Evolutionary conservation across 2,113 vertebrate species (phyloP), one percentile per base, ranked within the genome.

Genomic region (Semicossyphus pulcher): DNA sequence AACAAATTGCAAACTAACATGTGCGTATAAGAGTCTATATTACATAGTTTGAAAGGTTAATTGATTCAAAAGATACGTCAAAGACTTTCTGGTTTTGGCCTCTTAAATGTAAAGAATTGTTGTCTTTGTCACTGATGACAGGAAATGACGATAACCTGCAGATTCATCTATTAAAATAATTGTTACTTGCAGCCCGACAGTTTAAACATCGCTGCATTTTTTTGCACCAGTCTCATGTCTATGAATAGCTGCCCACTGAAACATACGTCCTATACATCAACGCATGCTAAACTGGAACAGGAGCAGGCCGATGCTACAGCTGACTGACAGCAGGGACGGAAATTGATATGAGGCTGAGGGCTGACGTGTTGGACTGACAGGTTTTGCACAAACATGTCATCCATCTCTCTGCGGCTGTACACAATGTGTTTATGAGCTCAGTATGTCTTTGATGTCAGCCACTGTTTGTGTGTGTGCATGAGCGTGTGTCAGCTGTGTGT

Each of bases 291-390:
- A 21, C 26, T 44, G 21, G 48, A 61, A 45, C 16, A 56, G 23
- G 25, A 20, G 36, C 16, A 18, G 69, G 20, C 14, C 3, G 28
- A 74, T 69, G 65, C 31, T 3, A 28, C 37, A 29, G 6, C 15
- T 0, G 4, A 23, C 31, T 54, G 28, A 76, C 62, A 70, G 59
- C 31, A 0, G 15, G 36, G 54, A n/a, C 47, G 82, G 63, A 23
- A 56, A 72, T 68, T 8, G 62, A 60, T 14, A 15, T 39, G 18
- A 5, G 10, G 16, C 29, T 18, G 26, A 39, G n/a, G 28, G 47
- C n/a, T 14, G 66, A 69, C 16, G 41, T 21, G 44, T 56, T 47
- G 28, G 48, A 36, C 49, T 44, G 63, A 63, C 53, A 32, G 63
- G 26, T 54, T 20, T 44, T 20, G 8, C 5, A 48, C 6, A 56